phyloP scores from a whole-genome alignment of 2,797 vertebrate genomes.

The Alcedo quadribrachys region DNA sequence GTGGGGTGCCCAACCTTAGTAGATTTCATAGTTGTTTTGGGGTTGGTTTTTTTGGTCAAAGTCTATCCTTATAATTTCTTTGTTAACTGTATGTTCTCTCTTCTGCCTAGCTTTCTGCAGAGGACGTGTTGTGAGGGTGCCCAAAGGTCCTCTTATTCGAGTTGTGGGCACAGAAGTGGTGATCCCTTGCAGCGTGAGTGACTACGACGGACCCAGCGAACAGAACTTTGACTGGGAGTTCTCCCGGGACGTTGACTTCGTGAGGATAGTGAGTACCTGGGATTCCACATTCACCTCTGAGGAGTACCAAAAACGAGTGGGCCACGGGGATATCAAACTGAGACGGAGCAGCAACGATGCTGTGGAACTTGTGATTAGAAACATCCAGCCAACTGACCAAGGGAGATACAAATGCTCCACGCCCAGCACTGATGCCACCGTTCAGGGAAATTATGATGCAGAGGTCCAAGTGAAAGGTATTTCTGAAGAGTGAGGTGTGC shows the following conservation, averaged over 20 bases:
- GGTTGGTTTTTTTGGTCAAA: background rate
- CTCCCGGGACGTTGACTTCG: conserved; percentile 32
- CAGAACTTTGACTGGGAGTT: conserved; percentile 96
- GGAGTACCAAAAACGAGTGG: conserved; percentile 80
- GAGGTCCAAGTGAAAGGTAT: conserved; percentile 88
- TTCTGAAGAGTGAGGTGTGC: conserved; percentile 67
- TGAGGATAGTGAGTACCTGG: conserved; percentile 89
- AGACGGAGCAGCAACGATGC: conserved; percentile 79
- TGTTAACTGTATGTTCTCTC: background rate
- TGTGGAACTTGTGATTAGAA: conserved; percentile 87
- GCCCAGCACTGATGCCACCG: conserved; percentile 89
- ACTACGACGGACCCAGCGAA: conserved; percentile 90
- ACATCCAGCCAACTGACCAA: conserved; percentile 81
- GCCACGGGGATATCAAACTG: conserved; percentile 80
- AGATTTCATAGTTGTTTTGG: background rate
- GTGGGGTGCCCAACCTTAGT: background rate
- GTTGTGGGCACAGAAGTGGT: conserved; percentile 86
- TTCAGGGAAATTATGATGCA: conserved; percentile 90
- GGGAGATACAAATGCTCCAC: conserved; percentile 89
- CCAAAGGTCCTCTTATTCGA: conserved; percentile 85
- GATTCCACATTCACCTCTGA: conserved; percentile 83
- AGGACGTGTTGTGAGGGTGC: conserved; percentile 87
- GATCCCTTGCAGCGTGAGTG: conserved; percentile 87
- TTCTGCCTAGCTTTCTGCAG: conserved; percentile 74
- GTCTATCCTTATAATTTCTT: background rate